Evolutionary conservation across 2,797 vertebrate genomes (phyloP).

Genomic region (Linurgus olivaceus): DNA sequence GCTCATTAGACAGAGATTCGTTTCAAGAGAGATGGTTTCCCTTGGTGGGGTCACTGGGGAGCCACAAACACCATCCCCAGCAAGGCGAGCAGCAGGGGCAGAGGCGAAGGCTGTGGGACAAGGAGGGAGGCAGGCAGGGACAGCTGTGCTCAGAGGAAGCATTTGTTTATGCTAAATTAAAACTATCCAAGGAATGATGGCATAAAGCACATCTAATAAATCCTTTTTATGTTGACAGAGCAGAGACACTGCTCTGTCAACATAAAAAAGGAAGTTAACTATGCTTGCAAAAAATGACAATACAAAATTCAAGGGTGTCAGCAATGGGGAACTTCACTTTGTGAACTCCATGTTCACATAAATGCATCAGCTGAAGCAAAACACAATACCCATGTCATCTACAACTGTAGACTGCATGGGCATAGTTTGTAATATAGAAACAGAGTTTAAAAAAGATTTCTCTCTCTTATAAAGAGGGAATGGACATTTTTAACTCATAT

Average conservation of each 20-base stretch:
- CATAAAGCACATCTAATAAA: background rate
- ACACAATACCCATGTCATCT: background rate
- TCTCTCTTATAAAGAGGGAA: background rate
- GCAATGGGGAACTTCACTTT: background rate
- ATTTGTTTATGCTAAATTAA: background rate
- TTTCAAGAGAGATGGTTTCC: background rate
- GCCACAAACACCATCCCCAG: rapidly evolving
- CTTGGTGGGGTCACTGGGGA: background rate
- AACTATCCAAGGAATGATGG: conserved; percentile 14
- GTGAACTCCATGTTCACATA: background rate
- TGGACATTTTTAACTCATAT: background rate
- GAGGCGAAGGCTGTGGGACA: background rate
- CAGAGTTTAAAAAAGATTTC: background rate
- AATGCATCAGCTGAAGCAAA: background rate
- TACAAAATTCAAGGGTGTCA: background rate
- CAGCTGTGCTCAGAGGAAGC: conserved; percentile 27
- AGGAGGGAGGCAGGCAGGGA: background rate
- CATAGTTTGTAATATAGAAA: background rate
- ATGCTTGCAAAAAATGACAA: background rate
- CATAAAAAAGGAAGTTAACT: background rate
- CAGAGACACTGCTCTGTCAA: background rate
- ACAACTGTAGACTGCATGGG: background rate
- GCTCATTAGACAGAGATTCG: background rate
- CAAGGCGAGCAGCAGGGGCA: rapidly evolving
- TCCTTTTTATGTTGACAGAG: background rate